Evolutionary conservation across 2,113 vertebrate species (phyloP), one percentile per base, ranked within the genome.

Genomic region (Myrmophylax atrothorax): DNA sequence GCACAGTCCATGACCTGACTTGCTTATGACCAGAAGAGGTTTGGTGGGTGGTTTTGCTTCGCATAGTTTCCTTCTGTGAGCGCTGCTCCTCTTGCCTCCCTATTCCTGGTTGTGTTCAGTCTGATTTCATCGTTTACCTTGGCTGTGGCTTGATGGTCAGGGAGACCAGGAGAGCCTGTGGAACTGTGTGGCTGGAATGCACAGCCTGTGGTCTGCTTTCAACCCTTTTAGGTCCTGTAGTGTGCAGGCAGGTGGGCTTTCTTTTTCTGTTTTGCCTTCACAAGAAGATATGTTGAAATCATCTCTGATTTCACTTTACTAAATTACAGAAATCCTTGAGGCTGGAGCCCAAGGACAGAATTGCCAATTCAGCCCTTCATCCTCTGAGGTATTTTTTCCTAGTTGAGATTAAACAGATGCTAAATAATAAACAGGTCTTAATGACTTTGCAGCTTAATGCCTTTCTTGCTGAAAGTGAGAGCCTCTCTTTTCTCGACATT

Each of bases 341-440:
- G 56, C 49, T 56, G 63, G 66, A 87, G 40, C 42, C 4, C 12
- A 50, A 83, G 44, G 63, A 64, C 38, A 50, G 66, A 68, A 35
- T 80, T 92, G 72, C 49, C n/a, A 16, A 1, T 75, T 82, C 66
- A 93, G 38, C 52, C 33, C 22, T 58, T 18, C 8, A 2, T 72
- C 58, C 63, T 75, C 58, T 1, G 3, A 59, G 44, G 47, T 85
- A 18, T 47, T 63, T 92, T 81, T 87, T 79, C 53, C 83, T 64
- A 13, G 18, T 14, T 56, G 82, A 88, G 67, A 38, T 93, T 63
- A 76, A 91, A 72, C 66, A 75, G 74, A 93, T 9, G 10, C 53
- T 84, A 82, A 90, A 85, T 67, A 84, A 87, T 72, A 87, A 91
- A 67, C n/a, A 49, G 33, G 31, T 75, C 75, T 90, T 31, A 7